Evolutionary conservation across 2,113 vertebrate species (phyloP).

Genomic region (Rhabdornis inornatus): DNA sequence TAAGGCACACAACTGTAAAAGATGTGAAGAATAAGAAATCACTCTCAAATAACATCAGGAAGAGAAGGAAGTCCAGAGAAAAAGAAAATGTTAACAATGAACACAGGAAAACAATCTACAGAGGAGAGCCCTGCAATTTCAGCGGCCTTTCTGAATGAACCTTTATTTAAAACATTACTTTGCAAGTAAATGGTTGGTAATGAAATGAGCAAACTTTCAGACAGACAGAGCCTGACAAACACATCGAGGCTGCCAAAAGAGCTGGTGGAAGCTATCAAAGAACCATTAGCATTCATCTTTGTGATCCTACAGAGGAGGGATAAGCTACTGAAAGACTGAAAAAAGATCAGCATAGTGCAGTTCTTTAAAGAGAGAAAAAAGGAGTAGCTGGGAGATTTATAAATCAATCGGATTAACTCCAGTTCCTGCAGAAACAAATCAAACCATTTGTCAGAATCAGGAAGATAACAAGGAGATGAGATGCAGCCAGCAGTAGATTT

Average conservation of each 20-base stretch:
- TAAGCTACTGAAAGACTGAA: background rate
- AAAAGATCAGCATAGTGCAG: constrained; percentile 1
- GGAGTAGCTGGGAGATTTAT: constrained; percentile 17
- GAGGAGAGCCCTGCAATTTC: background rate
- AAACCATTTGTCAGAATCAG: constrained; percentile 46
- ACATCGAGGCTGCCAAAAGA: background rate
- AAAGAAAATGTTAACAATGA: background rate
- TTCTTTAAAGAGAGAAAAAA: constrained; percentile 14
- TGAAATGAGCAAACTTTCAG: background rate
- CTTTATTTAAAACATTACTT: background rate
- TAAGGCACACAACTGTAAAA: background rate
- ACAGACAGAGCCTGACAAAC: background rate
- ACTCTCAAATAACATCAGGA: background rate
- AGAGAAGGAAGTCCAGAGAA: background rate
- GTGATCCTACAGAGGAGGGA: background rate
- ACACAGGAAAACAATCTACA: background rate
- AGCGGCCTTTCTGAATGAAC: background rate
- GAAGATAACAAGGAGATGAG: constrained; percentile 38
- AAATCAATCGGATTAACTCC: constrained; percentile 38
- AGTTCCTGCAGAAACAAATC: constrained; percentile 41
- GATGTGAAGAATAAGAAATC: background rate
- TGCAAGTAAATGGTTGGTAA: background rate
- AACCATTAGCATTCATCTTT: constrained; percentile 5
- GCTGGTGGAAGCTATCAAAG: background rate
- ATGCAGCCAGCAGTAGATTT: background rate